Evolutionary conservation across 1,140 invertebrate species (phyloP), one percentile per base, ranked within the genome.

Genomic region (Drosophila tani): DNA sequence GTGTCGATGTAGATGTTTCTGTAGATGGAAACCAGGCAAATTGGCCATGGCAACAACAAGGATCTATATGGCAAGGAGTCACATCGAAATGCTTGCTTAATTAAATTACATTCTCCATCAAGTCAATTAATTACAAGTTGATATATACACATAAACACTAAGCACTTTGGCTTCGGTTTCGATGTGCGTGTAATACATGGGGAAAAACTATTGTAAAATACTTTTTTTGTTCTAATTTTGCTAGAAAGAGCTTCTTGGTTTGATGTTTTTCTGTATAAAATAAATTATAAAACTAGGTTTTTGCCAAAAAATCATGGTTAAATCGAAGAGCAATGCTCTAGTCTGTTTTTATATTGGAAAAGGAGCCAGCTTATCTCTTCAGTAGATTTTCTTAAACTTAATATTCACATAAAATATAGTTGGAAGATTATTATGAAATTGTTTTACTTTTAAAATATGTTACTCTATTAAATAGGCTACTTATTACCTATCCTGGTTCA

Each of bases 31-130:
- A 46, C 56, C 50, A 19, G 40, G 56, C 57, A 50, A 66, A 76
- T 60, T 50, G 74, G 41, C 63, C 49, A 29, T 59, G 49, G 59
- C 45, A 75, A 75, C 64, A 81, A 59, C 46, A 66, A 60, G 73
- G 41, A 82, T 67, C 75, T 49, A 78, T 67, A 75, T 46, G 63
- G 86, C 82, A 19, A 32, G 56, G 70, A 91, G 78, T 63, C 77
- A 57, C 79, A 90, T 91, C 81, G 82, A 90, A 91, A 86, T 90
- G 78, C 81, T 77, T 90, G 86, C 79, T 88, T 91, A 91, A 91
- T 91, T 82, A 88, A 91, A 91, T 91, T 88, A 91, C 84, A 88
- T 91, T 91, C 91, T 91, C 84, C 90, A 91, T 91, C 84, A 91
- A 91, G 88, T 88, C 84, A 91, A 91, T 91, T 91, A 91, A 91